Conservation (phyloP, 2,888 invertebrate species). For the Andricus quercusramuli region DNA sequence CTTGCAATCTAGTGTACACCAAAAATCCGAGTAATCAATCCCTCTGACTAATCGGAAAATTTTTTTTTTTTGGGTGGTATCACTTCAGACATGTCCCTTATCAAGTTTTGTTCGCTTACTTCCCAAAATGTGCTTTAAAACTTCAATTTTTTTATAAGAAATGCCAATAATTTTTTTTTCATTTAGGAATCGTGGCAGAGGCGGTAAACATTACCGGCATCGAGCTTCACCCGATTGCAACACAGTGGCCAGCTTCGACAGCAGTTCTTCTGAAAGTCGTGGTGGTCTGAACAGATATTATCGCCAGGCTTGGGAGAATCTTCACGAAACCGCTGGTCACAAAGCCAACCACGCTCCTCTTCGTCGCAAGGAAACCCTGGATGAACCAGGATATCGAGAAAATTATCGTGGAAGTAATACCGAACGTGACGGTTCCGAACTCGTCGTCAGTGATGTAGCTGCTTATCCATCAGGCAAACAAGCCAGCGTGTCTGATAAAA, state of each 20-base stretch:
- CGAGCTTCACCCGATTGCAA: constrained; percentile 94
- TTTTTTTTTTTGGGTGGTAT: too few relatives aligned
- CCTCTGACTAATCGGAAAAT: too few relatives aligned
- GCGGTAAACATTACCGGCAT: constrained; percentile 92
- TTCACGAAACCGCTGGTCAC: constrained; percentile 89
- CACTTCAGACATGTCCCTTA: neutral
- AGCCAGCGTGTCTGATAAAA: constrained; percentile 80
- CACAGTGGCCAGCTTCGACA: constrained; percentile 93
- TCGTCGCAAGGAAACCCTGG: constrained; percentile 86
- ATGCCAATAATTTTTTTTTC: neutral
- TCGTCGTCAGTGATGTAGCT: constrained; percentile 85
- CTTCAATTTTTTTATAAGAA: neutral
- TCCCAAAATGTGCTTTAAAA: neutral
- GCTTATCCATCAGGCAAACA: constrained; percentile 78
- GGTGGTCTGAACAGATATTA: constrained; percentile 92
- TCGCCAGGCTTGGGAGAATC: constrained; percentile 95
- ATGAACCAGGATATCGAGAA: constrained; percentile 81
- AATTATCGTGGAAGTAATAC: constrained; percentile 72
- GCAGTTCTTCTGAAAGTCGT: constrained; percentile 91
- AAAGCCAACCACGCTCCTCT: constrained; percentile 82
- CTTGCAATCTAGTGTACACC: too few relatives aligned
- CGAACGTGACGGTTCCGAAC: constrained; percentile 85
- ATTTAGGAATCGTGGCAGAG: constrained; percentile 84
- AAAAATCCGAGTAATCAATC: too few relatives aligned
- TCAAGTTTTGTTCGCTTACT: neutral